These are phyloP conservation scores for Caenorhabditis inopinata DNA, from an alignment of 1,140 invertebrate genomes.

Conservation along the genomic window DNA sequence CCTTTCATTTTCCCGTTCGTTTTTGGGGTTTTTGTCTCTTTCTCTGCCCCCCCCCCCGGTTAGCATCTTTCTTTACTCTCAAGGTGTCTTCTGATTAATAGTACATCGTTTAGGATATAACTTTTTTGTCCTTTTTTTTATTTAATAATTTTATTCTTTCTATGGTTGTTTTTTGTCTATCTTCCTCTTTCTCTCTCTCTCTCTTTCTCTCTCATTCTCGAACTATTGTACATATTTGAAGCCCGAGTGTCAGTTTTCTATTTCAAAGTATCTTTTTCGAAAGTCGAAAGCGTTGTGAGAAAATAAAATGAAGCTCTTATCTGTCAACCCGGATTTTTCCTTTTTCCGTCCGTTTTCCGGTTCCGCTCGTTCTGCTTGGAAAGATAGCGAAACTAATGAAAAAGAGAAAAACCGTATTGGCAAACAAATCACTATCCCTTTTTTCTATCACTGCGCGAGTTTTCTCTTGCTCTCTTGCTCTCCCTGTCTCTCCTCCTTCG, in stretches of 20 bases:
- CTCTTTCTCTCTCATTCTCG: too few relatives aligned
- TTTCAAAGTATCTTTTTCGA: too few relatives aligned
- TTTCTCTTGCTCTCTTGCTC: too few relatives aligned
- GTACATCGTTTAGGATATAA: background rate
- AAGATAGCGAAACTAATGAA: background rate
- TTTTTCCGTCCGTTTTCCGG: conserved; percentile 8
- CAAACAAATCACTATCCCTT: background rate
- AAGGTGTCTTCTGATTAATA: background rate
- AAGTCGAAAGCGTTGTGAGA: background rate
- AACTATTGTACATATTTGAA: too few relatives aligned
- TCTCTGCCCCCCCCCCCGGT: background rate
- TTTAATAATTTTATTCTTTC: conserved; percentile 28
- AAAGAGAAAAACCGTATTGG: background rate
- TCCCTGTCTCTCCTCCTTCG: background rate
- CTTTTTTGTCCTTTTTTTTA: background rate
- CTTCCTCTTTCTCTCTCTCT: background rate
- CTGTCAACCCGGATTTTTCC: conserved; percentile 1
- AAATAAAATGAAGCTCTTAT: conserved; percentile 10
- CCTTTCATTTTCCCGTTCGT: background rate
- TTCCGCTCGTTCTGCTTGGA: background rate
- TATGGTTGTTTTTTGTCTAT: background rate
- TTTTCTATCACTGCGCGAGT: too few relatives aligned
- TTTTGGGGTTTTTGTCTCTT: background rate
- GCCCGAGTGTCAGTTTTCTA: too few relatives aligned
- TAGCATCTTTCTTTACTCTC: background rate